Base-by-base conservation (phyloP, 1,140 invertebrate genomes). In the Anoplophora glabripennis region DNA sequence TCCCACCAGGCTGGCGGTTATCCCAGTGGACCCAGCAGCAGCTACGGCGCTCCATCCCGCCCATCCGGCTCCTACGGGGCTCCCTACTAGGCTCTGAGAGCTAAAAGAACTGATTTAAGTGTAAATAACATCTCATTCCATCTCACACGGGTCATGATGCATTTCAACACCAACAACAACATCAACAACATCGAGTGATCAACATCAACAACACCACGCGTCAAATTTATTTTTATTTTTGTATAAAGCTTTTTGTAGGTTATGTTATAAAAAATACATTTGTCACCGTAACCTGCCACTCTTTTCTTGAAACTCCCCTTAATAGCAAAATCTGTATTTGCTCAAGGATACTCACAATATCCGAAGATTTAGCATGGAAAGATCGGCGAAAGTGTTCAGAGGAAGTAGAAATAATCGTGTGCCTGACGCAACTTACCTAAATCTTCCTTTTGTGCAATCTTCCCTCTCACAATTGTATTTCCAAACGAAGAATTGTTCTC, bases 1-100 rank as follows among this genome's bases (percentile, higher is more conserved):
- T 73, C 72, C 28, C 74, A 77, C 38, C 67, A 69, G 53, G 69
- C 69, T 37, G 52, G 52, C 10, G 18, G 18, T 1, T 70, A 81
- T 56, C 76, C 78, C 33, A 76, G 71, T n/a, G n/a, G n/a, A n/a
- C 51, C 21, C 53, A n/a, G n/a, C n/a, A n/a, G n/a, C n/a, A 59
- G 41, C 51, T 72, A 73, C 62, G 69, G 67, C 17, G 65, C 61
- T 15, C 69, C 71, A 2, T 65, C 63, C 15, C 53, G 67, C 46
- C 82, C 82, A 57, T 83, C 81, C 35, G 77, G 81, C 63, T 82
- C 80, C 72, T 85, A 85, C 76, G 83, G 83, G 71, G 83, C 80
- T 57, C 83, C 84, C 17, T 74, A 66, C 63, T 75, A 74, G 69
- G 60, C 48, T 58, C 59, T 12, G 51, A 45, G 57, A 61, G 64